These are phyloP conservation scores for Petrocephalus zakoni DNA, from an alignment of 2,113 vertebrate genomes.

Conservation along the genomic window DNA sequence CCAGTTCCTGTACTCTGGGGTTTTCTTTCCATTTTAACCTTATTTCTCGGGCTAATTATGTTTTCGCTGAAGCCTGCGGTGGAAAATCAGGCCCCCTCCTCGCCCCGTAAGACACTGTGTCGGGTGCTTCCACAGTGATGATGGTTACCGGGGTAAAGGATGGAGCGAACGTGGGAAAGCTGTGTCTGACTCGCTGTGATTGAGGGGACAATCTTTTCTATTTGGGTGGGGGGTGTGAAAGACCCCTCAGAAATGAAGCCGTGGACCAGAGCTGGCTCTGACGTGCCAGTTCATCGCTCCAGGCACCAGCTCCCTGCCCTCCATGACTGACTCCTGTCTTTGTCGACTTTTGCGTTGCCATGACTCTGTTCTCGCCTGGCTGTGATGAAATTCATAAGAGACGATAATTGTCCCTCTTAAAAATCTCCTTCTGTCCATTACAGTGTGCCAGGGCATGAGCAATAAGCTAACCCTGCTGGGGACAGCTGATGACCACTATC, in stretches of 20 bases:
- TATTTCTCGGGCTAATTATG: neutral
- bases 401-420: neutral
- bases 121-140: neutral
- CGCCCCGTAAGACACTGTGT: neutral
- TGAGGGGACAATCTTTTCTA: neutral
- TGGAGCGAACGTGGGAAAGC: neutral
- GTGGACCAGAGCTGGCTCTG: neutral
- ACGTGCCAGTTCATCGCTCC: neutral
- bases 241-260: neutral
- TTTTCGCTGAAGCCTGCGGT: neutral
- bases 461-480: constrained; percentile 77
- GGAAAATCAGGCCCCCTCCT: neutral
- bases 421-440: neutral
- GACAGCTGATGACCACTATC: constrained; percentile 76
- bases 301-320: neutral
- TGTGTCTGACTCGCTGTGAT: neutral
- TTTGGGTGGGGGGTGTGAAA: neutral
- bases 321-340: neutral
- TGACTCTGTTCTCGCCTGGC: neutral
- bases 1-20: neutral
- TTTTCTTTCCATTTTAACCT: constrained; percentile 1
- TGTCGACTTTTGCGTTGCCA: neutral
- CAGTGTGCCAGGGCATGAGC: constrained; percentile 84
- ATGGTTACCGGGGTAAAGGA: neutral
- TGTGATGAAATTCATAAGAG: neutral